Percentiles rank a stretch among this genome's conserved stretches.
These are phyloP conservation scores for Odocoileus virginianus DNA, from an alignment of 2,113 vertebrate species.

Conservation along the genomic window DNA sequence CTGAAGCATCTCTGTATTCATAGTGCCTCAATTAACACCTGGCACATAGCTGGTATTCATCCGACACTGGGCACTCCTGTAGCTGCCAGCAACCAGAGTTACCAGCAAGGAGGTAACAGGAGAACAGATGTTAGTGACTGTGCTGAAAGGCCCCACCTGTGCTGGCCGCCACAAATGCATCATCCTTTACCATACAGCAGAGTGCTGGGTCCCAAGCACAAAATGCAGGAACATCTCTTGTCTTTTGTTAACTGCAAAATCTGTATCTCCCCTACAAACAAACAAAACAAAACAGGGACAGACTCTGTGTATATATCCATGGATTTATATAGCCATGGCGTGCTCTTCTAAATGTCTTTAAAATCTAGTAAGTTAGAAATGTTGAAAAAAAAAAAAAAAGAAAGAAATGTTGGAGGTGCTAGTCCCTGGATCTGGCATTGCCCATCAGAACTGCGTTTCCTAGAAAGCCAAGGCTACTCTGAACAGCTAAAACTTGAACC, in stretches of 20 bases:
- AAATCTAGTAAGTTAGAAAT: neutral
- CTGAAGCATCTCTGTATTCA: neutral
- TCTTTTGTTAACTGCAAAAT: neutral
- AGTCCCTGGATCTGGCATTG: neutral
- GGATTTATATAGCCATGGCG: neutral
- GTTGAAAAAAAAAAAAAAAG: neutral
- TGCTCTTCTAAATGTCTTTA: neutral
- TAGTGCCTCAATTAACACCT: neutral
- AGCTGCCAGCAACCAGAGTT: neutral
- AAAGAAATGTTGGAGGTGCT: neutral
- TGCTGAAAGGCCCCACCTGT: too few relatives aligned
- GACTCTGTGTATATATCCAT: neutral
- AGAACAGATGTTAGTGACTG: neutral
- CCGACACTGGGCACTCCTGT: too few relatives aligned
- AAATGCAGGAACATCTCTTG: neutral
- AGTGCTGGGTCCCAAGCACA: neutral
- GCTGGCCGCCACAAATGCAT: accelerated
- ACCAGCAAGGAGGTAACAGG: accelerated
- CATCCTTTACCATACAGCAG: accelerated
- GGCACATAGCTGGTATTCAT: neutral
- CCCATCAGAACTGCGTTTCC: neutral
- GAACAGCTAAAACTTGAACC: neutral
- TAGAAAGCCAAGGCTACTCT: neutral
- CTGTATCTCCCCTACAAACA: neutral
- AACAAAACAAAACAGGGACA: neutral